phyloP scores from a whole-genome alignment of 2,797 vertebrate genomes.

The Lithobates sylvaticus region DNA sequence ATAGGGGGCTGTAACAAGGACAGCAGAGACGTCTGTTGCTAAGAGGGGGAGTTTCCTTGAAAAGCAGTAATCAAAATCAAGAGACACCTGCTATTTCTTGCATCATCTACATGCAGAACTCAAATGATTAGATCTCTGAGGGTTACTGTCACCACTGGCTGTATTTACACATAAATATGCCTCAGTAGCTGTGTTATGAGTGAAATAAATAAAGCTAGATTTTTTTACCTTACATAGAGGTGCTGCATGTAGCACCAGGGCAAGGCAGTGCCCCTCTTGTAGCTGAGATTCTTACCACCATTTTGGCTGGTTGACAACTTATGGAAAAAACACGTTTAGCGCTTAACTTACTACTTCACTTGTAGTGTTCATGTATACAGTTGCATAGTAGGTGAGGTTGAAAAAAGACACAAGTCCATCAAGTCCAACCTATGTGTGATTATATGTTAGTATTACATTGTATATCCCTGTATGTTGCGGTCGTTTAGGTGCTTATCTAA shows the following conservation, averaged over 20 bases:
- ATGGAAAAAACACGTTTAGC: no score
- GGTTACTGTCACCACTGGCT: not conserved
- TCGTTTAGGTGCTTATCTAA: no score
- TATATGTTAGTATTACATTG: no score
- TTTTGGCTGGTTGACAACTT: no score
- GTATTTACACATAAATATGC: conserved; percentile 10
- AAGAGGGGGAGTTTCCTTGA: conserved; percentile 10
- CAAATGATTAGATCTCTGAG: conserved; percentile 35
- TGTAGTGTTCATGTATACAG: not conserved
- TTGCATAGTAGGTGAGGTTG: no score
- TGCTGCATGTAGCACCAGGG: no score
- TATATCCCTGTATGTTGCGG: no score
- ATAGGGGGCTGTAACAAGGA: not conserved
- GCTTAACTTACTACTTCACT: not conserved
- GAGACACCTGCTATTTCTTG: conserved; percentile 37
- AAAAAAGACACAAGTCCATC: no score
- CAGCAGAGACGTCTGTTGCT: conserved; percentile 20
- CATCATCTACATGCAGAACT: conserved; percentile 10
- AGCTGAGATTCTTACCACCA: no score
- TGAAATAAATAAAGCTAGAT: not conserved
- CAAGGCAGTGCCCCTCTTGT: no score
- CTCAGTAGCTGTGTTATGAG: not conserved
- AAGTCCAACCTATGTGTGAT: no score
- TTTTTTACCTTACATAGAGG: no score
- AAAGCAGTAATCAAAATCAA: conserved; percentile 11